Conservation (phyloP, 2,888 invertebrate genomes). For the Caenorhabditis sp. region DNA sequence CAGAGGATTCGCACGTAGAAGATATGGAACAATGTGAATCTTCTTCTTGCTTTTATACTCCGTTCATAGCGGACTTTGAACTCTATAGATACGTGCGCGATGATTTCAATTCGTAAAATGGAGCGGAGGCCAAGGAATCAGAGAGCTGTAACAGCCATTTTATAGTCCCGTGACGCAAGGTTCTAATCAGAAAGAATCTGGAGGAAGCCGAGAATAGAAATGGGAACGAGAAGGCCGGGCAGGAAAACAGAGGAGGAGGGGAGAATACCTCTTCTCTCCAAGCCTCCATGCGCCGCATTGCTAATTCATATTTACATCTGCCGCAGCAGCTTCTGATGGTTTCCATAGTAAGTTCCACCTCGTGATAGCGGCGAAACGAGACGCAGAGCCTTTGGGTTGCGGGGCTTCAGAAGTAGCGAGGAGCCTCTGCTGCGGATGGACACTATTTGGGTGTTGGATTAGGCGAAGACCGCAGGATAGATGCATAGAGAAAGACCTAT, state of each 20-base stretch:
- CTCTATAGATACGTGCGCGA: not conserved
- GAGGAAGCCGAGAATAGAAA: not conserved
- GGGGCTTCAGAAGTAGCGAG: conserved; percentile 42
- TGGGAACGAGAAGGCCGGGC: not conserved
- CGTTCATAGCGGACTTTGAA: too few relatives aligned
- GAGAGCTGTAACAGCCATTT: not conserved
- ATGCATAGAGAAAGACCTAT: too few relatives aligned
- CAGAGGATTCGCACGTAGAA: too few relatives aligned
- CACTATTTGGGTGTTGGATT: conserved; percentile 8
- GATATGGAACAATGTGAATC: too few relatives aligned
- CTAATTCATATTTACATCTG: conserved; percentile 61
- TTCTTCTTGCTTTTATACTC: not conserved
- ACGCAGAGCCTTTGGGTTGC: conserved; percentile 16
- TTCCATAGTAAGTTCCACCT: conserved; percentile 48
- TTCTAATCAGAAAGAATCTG: not conserved
- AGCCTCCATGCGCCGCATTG: conserved; percentile 17
- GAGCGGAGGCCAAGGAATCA: not conserved
- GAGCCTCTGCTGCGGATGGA: conserved; percentile 21
- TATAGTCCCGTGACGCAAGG: not conserved
- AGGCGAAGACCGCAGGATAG: conserved; percentile 19
- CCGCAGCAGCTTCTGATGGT: conserved; percentile 48
- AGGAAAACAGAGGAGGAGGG: not conserved
- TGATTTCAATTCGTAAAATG: not conserved
- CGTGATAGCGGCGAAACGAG: conserved; percentile 11
- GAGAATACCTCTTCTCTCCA: conserved; percentile 18